These are phyloP conservation scores for Chloromyia formosa DNA, from an alignment of 2,888 invertebrate genomes.

Conservation along the genomic window DNA sequence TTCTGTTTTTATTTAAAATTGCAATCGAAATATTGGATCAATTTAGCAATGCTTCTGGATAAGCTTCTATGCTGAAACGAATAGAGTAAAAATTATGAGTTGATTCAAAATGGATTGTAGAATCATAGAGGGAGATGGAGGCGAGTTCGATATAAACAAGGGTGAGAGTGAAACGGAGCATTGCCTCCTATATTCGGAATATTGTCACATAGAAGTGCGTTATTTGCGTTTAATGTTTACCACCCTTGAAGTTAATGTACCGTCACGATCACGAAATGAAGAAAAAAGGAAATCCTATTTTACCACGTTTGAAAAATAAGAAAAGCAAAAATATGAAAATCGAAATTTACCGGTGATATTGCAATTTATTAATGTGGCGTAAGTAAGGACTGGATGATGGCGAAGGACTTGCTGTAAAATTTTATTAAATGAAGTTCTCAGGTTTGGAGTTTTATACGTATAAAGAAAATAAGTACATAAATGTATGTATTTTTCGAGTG, in stretches of 20 bases:
- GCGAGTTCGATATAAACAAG: neutral
- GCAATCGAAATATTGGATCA: conserved; percentile 50
- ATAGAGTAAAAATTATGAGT: conserved; percentile 35
- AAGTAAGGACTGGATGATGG: too few relatives aligned
- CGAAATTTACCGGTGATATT: conserved; percentile 15
- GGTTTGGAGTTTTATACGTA: too few relatives aligned
- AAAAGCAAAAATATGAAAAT: too few relatives aligned
- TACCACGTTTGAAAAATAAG: too few relatives aligned
- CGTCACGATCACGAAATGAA: neutral
- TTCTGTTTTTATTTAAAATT: conserved; percentile 49
- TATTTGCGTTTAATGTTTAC: conserved; percentile 29
- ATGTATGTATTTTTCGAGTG: too few relatives aligned
- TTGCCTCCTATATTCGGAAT: neutral
- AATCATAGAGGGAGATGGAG: neutral
- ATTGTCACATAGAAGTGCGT: neutral
- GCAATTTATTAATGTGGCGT: conserved; percentile 3
- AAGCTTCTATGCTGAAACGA: conserved; percentile 15
- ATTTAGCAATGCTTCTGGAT: conserved; percentile 47
- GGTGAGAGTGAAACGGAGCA: conserved; percentile 1
- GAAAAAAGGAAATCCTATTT: too few relatives aligned
- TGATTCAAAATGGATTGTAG: conserved; percentile 11
- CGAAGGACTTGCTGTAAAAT: too few relatives aligned
- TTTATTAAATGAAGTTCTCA: too few relatives aligned
- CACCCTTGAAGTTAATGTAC: conserved; percentile 23
- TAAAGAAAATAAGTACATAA: too few relatives aligned